phyloP scores from a whole-genome alignment of 2,888 invertebrate species.

The Mactromeris polynyma region DNA sequence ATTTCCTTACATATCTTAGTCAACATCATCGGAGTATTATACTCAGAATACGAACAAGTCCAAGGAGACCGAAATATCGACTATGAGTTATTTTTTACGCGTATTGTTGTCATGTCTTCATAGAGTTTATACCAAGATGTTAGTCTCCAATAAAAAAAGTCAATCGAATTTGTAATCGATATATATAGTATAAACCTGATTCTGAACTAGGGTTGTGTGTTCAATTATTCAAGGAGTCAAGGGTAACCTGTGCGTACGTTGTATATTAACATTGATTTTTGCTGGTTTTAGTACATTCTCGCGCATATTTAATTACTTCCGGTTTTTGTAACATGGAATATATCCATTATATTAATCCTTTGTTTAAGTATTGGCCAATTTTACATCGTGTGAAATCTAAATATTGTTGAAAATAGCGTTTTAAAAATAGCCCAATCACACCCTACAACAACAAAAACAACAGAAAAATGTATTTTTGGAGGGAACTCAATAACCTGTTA shows the following conservation, averaged over 20 bases:
- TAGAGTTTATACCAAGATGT: too few species aligned
- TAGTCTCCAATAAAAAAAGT: background rate
- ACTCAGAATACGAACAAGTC: too few species aligned
- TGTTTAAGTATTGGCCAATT: background rate
- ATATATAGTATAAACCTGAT: background rate
- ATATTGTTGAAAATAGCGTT: too few species aligned
- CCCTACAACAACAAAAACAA: too few species aligned
- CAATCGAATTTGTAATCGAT: background rate
- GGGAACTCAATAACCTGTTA: too few species aligned
- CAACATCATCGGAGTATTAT: too few species aligned
- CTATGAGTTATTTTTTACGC: too few species aligned
- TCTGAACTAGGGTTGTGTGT: background rate
- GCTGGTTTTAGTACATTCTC: background rate
- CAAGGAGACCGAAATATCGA: too few species aligned
- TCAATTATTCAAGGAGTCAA: conserved; percentile 1
- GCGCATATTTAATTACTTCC: background rate
- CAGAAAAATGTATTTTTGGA: too few species aligned
- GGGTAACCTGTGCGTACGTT: background rate
- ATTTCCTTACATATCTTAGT: too few species aligned
- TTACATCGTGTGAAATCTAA: background rate
- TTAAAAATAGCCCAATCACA: too few species aligned
- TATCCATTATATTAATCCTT: background rate
- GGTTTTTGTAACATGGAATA: background rate
- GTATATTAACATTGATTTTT: background rate
- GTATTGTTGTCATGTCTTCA: too few species aligned